Base-by-base conservation (phyloP, 1,140 invertebrate genomes). In the Formica exsecta region DNA sequence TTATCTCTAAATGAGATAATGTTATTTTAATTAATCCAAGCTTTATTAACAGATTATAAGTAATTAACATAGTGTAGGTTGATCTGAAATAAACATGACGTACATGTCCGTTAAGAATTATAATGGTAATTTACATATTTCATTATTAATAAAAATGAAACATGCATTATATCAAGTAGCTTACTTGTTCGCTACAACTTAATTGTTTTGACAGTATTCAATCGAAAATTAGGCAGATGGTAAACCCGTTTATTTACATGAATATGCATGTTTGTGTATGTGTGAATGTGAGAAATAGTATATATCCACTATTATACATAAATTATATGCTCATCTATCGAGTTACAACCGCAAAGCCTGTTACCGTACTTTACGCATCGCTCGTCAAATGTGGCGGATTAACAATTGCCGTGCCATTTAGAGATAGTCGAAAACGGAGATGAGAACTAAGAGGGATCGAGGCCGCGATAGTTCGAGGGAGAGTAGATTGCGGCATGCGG, bases 401-500 rank as follows among this genome's bases (percentile, higher is more conserved):
- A 77, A 87, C 86, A 44, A 77, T 16, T 48, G 59, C n/a, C 19
- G 3, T 13, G n/a, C 41, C 64, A 80, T 88, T 86, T 68, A 70
- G 68, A 86, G 68, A 86, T 51, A 38, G 73, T 48, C 48, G 29
- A 62, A 79, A 51, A 41, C 36, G 11, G 74, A 65, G 84, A 70
- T 32, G 19, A 51, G 48, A 36, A 64, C 71, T 22, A 68, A 76
- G 76, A 83, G 77, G 57, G 70, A 70, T 87, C 87, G 85, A 75
- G 79, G 74, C 74, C 25, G 64, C 86, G 86, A 85, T 74, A 79
- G 86, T 89, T 89, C 29, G 87, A 79, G 71, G 19, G 85, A 75
- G 88, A 89, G 74, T 90, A 86, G 85, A 85, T 88, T 89, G 90
- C 61, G 91, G 88, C 81, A 65, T 89, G 80, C 74, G 74, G 76